phyloP scores from a whole-genome alignment of 1,140 invertebrate genomes.

The Drosophila triauraria region DNA sequence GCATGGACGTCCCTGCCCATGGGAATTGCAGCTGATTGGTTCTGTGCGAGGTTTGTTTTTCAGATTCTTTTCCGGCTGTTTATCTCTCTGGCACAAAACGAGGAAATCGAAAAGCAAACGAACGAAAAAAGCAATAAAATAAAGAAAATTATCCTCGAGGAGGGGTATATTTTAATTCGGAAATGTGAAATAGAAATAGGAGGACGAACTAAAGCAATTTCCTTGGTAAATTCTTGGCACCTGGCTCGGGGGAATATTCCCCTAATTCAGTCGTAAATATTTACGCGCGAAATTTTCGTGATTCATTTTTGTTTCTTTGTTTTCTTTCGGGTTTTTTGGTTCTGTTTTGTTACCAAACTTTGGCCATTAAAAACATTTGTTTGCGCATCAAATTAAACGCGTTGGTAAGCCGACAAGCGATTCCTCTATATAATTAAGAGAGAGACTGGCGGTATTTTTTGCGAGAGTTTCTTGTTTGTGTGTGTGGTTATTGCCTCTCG shows the following conservation, averaged over 20 bases:
- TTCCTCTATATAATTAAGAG: conserved; percentile 34
- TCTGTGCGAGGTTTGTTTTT: conserved; percentile 57
- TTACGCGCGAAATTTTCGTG: conserved; percentile 40
- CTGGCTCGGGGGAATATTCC: conserved; percentile 30
- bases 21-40: conserved; percentile 68
- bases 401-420: conserved; percentile 53
- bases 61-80: conserved; percentile 30
- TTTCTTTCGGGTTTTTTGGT: background rate
- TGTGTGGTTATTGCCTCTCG: background rate
- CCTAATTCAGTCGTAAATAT: conserved; percentile 72
- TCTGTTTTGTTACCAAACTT: conserved; percentile 49
- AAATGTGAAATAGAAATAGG: conserved; percentile 18
- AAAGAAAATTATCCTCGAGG: conserved; percentile 23
- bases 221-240: conserved; percentile 31
- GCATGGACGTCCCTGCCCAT: conserved; percentile 15
- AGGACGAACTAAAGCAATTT: conserved; percentile 34
- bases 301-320: conserved; percentile 8
- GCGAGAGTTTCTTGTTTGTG: conserved; percentile 7
- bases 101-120: conserved; percentile 49
- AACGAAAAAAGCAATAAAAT: conserved; percentile 23
- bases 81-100: conserved; percentile 26
- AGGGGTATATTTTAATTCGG: conserved; percentile 27
- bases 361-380: conserved; percentile 77
- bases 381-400: conserved; percentile 78
- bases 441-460: conserved; percentile 21